Conservation (phyloP, 2,797 vertebrate species). For the Oceanodroma leucorhoa region DNA sequence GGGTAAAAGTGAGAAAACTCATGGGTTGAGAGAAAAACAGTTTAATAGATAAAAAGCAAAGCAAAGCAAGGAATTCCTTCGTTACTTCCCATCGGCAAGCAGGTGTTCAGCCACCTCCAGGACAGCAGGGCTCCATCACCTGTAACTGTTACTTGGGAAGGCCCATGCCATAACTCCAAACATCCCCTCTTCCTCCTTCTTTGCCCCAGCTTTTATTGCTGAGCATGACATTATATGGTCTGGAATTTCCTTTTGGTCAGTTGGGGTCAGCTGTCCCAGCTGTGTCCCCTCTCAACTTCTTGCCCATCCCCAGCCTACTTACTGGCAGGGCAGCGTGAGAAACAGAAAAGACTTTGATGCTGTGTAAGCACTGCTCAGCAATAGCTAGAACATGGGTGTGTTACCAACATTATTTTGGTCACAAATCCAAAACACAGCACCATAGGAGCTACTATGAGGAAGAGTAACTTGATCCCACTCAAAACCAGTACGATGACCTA, state of each 20-base stretch:
- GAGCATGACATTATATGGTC: accelerated
- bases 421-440: neutral
- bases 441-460: neutral
- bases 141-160: neutral
- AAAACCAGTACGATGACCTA: neutral
- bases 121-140: neutral
- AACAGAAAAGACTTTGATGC: neutral
- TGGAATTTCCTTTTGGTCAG: neutral
- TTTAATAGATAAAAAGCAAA: neutral
- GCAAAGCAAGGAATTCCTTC: neutral
- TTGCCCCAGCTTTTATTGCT: neutral
- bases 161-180: neutral
- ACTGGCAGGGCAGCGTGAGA: accelerated
- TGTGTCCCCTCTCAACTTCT: neutral
- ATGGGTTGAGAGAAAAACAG: neutral
- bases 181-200: neutral
- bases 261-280: accelerated
- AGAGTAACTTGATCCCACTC: neutral
- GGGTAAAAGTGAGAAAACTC: neutral
- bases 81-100: neutral
- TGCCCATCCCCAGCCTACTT: neutral
- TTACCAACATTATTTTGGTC: neutral
- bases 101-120: neutral
- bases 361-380: neutral
- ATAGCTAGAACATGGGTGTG: neutral